Base-by-base conservation (phyloP, 2,797 vertebrate genomes). In the Chelonia mydas region DNA sequence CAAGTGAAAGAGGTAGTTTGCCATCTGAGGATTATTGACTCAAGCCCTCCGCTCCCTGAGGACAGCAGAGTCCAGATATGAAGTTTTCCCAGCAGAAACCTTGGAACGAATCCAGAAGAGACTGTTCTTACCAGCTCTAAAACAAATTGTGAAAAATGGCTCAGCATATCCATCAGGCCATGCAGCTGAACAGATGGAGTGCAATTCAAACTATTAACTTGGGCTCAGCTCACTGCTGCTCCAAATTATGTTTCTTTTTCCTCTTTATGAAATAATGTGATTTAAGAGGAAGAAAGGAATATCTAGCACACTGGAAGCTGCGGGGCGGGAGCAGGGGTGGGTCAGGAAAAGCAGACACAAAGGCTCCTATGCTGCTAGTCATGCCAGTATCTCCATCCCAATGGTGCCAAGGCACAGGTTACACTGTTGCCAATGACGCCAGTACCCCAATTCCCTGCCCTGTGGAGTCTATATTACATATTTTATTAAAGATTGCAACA, bases 111-210 rank as follows among this genome's bases (percentile, higher is more conserved):
- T 96, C 98, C 98, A 98, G 92, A 83, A 97, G 84, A 82, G 87
- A 96, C 16, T 89, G 96, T 95, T 97, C 96, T 97, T 97, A 97
- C 97, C 97, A 97, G 96, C 97, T 98, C 91, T 96, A 97, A 97
- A 97, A 97, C 97, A 97, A 98, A 98, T 92, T 94, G 97, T 98
- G 97, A 98, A 98, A 98, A 98, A 98, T 95, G 97, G 97, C 93
- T 98, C 97, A 94, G 96, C 95, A 96, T 92, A 97, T 97, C 98
- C 97, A 96, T 96, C 97, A 97, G 97, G 97, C 97, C 97, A 81
- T 83, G 91, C 95, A 97, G 95, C 95, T 94, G 97, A 98, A 98
- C 98, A 98, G 98, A 98, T 98, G 98, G 96, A 97, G 88, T 49
- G 88, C 95, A 96, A 96, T 97, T 98, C 97, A 96, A 98, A 98